Base-by-base conservation (phyloP, 2,888 invertebrate species). In the Geophilus truncorum region DNA sequence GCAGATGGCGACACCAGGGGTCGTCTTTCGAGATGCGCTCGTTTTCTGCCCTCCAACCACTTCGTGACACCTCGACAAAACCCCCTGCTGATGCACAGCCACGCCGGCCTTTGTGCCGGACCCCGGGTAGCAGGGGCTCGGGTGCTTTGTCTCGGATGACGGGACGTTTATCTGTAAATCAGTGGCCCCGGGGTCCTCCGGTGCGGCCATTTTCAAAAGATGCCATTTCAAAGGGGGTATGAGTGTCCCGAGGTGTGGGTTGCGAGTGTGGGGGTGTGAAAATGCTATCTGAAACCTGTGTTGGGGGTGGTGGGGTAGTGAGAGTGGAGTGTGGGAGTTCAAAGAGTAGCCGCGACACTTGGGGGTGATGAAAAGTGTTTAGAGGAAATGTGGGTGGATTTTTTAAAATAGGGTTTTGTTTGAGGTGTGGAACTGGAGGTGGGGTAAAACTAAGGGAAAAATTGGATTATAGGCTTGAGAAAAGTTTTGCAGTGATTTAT, bases 31-130 rank as follows among this genome's bases (percentile, higher is more conserved):
- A 23, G 34, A 76, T 28, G 36, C 30, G 78, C 32, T 78, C 78
- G 36, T 78, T 78, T 78, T 78, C 78, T 78, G 78, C 78, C 78
- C 78, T 78, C 78, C 78, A 78, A 78, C 78, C 78, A 78, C 78
- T 21, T 34, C 18, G 78, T 78, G 78, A 78, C 78, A 78, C 78
- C 78, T 78, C 18, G 18, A 78, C 78, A 78, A 78, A 34, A 36
- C 78, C 78, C 78, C 78, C 78, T 36, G 40, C 32, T 78, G 78
- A 34, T 78, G 78, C 78, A 78, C 18, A 78, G 78, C 78, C 78
- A 34, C 78, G 34, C 78, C 78, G 77, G 57, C 78, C 34, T 34
- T 78, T 78, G 78, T 23, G 34, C 36, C 34, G 40, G 78, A 36
- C 30, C 30, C n/a, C 15, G 78, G 78, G 34, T n/a, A 78, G 18